phyloP scores from a whole-genome alignment of 2,888 invertebrate genomes.

The Allacma fusca region DNA sequence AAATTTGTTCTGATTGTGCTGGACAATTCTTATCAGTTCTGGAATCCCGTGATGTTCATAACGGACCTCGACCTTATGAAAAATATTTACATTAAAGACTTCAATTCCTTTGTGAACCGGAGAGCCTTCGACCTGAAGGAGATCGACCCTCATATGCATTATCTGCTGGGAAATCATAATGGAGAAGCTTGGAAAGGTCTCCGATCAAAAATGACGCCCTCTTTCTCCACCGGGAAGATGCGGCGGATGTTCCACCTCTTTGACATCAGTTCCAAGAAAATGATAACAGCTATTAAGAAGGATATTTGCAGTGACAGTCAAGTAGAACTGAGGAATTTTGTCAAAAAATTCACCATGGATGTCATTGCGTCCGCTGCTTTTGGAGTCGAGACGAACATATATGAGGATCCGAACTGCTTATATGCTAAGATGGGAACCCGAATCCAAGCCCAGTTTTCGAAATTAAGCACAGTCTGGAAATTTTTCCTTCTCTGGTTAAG shows the following conservation, averaged over 20 bases:
- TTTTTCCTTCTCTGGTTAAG: neutral
- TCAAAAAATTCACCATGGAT: constrained; percentile 35
- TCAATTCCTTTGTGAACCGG: constrained; percentile 20
- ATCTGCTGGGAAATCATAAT: neutral
- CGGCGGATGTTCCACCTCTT: constrained; percentile 23
- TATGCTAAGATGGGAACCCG: neutral
- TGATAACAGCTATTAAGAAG: neutral
- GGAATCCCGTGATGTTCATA: constrained; percentile 25
- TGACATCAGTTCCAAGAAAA: constrained; percentile 2
- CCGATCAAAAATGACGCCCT: constrained; percentile 10
- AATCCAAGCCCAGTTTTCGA: neutral
- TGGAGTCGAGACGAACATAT: constrained; percentile 26
- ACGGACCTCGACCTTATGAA: constrained; percentile 24
- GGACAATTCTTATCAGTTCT: no score
- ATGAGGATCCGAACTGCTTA: constrained; percentile 5
- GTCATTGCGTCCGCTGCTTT: no score
- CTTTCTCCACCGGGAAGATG: constrained; percentile 17
- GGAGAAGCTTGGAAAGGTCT: constrained; percentile 23
- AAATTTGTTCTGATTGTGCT: no score
- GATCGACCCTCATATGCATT: constrained; percentile 19
- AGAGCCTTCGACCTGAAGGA: neutral
- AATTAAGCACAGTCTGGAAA: neutral
- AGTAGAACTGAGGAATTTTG: neutral
- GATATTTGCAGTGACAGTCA: neutral
- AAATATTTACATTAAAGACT: constrained; percentile 24